Evolutionary conservation across 2,888 invertebrate species (phyloP), one percentile per base, ranked within the genome.

Genomic region (Saturnia japonica): DNA sequence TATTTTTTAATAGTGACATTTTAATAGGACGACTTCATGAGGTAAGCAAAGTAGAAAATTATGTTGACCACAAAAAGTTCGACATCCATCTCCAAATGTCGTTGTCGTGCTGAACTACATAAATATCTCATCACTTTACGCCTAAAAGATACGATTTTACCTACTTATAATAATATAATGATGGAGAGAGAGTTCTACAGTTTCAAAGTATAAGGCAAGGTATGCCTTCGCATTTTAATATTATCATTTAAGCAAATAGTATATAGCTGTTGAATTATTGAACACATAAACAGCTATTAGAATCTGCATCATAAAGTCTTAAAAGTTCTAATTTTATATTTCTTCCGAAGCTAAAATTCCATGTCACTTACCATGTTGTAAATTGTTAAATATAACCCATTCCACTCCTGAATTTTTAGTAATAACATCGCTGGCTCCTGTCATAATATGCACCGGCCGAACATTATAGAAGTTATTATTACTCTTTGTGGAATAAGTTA

Each of bases 321-420:
- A 47, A 47, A 47, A 47, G n/a, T n/a, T n/a, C n/a, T n/a, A n/a
- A n/a, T n/a, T n/a, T n/a, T n/a, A n/a, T n/a, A n/a, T n/a, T 34
- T 34, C 2, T 28, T 60, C 14, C 28, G 14, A 60, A 25, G 14
- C 6, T 28, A 12, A 28, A 14, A 14, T 28, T 28, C 8, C 28
- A 14, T 14, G 12, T 34, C 4, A 16, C 72, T 78, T 84, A 96
- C 96, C 96, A 75, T 95, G 95, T 85, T 96, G 95, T 73, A 95
- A 90, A 69, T 96, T 82, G 80, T 96, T 96, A 70, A 96, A 92
- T 62, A 96, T 90, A 43, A 96, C 94, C 96, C 96, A 96, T 72
- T 94, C 92, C 72, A 89, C 87, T 0, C 85, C 87, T 28, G 82
- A 71, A 1, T 72, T 73, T 71, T 88, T 89, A 1, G 79, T 74